Conservation (phyloP, 2,888 invertebrate genomes). For the Opisthograptis luteolata region DNA sequence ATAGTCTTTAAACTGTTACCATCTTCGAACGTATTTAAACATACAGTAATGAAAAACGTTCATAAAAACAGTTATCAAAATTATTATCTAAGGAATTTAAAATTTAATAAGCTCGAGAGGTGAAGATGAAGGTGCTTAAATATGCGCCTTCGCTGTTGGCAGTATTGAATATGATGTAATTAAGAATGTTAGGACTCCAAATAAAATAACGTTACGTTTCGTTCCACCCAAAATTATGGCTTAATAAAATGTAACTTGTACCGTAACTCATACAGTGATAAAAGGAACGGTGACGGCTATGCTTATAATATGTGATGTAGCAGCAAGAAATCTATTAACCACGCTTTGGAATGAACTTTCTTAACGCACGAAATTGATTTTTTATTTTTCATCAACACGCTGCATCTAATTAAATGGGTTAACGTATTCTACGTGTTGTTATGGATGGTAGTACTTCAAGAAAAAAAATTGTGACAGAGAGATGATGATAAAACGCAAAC, state of each 20-base stretch:
- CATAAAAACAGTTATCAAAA: constrained; percentile 21
- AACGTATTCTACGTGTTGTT: not conserved
- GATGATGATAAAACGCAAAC: too few species aligned
- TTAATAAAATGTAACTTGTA: constrained; percentile 67
- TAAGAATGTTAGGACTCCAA: constrained; percentile 55
- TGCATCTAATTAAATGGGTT: constrained; percentile 3
- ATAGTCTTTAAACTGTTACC: constrained; percentile 8
- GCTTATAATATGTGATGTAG: constrained; percentile 47
- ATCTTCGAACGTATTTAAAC: constrained; percentile 12
- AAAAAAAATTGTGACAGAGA: too few species aligned
- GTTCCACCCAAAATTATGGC: constrained; percentile 73
- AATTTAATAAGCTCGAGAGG: constrained; percentile 27
- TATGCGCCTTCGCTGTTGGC: constrained; percentile 41
- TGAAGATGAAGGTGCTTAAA: constrained; percentile 39
- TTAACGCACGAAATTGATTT: not conserved
- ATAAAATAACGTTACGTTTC: constrained; percentile 60
- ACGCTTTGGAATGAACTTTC: constrained; percentile 39
- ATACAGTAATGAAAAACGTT: constrained; percentile 13
- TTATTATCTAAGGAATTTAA: constrained; percentile 31
- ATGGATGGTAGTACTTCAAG: too few species aligned
- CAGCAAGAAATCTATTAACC: constrained; percentile 69
- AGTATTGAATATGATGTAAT: constrained; percentile 49
- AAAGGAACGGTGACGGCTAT: constrained; percentile 62
- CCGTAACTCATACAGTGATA: constrained; percentile 67
- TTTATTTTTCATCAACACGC: constrained; percentile 7